These are phyloP conservation scores for Tragelaphus strepsiceros DNA, from an alignment of 2,113 vertebrate species.

Conservation along the genomic window DNA sequence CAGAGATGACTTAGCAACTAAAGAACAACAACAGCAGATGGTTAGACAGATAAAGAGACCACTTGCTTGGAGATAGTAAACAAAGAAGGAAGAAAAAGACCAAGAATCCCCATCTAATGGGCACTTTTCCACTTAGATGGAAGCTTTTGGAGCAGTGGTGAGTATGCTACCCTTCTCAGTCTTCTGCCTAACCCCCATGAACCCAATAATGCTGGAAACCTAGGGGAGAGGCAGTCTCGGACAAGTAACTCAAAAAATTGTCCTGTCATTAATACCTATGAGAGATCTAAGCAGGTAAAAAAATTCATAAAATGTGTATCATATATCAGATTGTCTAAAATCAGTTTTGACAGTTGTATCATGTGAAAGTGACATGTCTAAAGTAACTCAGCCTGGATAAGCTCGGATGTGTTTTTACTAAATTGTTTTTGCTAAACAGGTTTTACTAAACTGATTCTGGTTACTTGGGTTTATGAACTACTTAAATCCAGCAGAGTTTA, in stretches of 20 bases:
- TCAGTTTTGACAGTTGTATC: neutral
- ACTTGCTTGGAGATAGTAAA: neutral
- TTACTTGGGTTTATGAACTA: neutral
- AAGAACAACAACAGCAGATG: neutral
- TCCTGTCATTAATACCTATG: neutral
- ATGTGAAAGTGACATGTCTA: neutral
- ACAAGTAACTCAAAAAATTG: neutral
- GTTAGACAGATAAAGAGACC: neutral
- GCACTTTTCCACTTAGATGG: neutral
- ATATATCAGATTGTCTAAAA: neutral
- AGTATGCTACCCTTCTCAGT: neutral
- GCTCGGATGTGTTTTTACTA: neutral
- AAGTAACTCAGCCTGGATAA: neutral
- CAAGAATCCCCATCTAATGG: neutral
- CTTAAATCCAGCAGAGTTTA: neutral
- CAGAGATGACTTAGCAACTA: neutral
- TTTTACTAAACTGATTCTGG: neutral
- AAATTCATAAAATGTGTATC: neutral
- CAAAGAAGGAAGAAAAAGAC: neutral
- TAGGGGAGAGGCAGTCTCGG: neutral
- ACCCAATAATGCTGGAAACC: neutral
- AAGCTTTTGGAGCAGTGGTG: neutral
- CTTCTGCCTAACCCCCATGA: neutral
- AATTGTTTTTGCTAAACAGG: neutral
- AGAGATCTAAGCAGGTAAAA: neutral